Conservation (phyloP, 2,888 invertebrate genomes). For the Amblyjoppa proteus region DNA sequence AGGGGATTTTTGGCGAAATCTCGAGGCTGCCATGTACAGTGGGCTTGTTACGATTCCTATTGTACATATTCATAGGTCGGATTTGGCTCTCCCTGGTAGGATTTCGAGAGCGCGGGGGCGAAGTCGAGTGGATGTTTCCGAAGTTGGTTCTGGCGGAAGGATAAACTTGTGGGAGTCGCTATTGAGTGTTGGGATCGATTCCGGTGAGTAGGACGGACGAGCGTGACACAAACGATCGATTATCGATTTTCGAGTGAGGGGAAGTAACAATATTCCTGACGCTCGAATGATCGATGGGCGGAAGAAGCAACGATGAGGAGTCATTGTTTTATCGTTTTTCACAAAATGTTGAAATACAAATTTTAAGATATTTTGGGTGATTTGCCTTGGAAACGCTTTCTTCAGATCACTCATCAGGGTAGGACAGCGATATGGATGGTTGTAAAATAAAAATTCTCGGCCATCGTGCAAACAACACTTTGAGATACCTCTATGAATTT, state of each 20-base stretch:
- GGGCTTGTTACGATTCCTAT: conserved; percentile 74
- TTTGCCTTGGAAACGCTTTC: not conserved
- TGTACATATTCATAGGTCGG: conserved; percentile 37
- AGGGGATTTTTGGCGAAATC: conserved; percentile 73
- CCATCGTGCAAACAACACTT: no score
- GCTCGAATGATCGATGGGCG: conserved; percentile 27
- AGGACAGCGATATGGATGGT: no score
- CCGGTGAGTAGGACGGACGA: not conserved
- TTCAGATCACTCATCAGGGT: not conserved
- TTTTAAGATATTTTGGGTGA: not conserved
- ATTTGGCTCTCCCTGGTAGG: conserved; percentile 35
- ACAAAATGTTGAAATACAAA: not conserved
- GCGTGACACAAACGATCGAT: conserved; percentile 53
- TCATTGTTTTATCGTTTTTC: not conserved
- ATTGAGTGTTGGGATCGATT: not conserved
- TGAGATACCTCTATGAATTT: no score
- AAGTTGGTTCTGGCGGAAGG: conserved; percentile 5
- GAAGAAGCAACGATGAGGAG: not conserved
- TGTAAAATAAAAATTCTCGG: no score
- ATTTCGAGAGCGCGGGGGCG: conserved; percentile 61
- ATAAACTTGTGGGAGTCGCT: conserved; percentile 23
- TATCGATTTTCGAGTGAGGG: conserved; percentile 40
- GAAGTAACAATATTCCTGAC: conserved; percentile 1
- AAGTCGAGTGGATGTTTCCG: conserved; percentile 50
- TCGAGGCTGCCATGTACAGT: conserved; percentile 67